These are phyloP conservation scores for Lucilia cuprina DNA, from an alignment of 1,140 invertebrate genomes.

Conservation along the genomic window DNA sequence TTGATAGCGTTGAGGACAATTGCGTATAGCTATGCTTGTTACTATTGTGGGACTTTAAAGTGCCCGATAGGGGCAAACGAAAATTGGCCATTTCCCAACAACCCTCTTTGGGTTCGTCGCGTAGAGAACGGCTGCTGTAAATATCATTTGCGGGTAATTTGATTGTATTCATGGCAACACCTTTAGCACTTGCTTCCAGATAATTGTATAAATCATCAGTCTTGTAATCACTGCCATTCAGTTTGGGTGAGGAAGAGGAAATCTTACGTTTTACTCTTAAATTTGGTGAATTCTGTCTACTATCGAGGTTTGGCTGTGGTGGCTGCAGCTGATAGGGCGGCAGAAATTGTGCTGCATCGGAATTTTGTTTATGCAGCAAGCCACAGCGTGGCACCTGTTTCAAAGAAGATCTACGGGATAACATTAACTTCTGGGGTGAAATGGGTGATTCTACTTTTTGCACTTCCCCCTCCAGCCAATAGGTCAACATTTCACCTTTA, in stretches of 20 bases:
- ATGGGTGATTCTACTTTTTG: slow-evolving; percentile 44
- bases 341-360: slow-evolving; percentile 42
- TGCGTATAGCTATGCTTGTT: slow-evolving; percentile 40
- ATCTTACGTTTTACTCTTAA: slow-evolving; percentile 56
- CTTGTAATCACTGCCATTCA: slow-evolving; percentile 52
- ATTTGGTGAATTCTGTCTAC: slow-evolving; percentile 44
- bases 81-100: slow-evolving; percentile 56
- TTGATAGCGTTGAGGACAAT: slow-evolving; percentile 49
- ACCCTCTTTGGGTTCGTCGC: slow-evolving; percentile 44
- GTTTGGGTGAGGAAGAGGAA: slow-evolving; percentile 57
- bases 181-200: slow-evolving; percentile 44
- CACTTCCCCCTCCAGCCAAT: slow-evolving; percentile 84
- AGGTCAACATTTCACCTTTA: slow-evolving; percentile 89
- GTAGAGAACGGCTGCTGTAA: slow-evolving; percentile 52
- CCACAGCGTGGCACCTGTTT: slow-evolving; percentile 50
- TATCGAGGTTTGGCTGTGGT: neutral
- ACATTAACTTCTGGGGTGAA: slow-evolving; percentile 49
- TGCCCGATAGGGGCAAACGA: slow-evolving; percentile 53
- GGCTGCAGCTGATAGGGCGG: neutral
- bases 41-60: slow-evolving; percentile 51
- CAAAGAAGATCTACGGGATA: slow-evolving; percentile 51
- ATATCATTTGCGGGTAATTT: slow-evolving; percentile 39
- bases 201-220: slow-evolving; percentile 49
- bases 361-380: slow-evolving; percentile 52
- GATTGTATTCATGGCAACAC: neutral